phyloP scores from a whole-genome alignment of 2,113 vertebrate species.

The Dermatemys mawii region DNA sequence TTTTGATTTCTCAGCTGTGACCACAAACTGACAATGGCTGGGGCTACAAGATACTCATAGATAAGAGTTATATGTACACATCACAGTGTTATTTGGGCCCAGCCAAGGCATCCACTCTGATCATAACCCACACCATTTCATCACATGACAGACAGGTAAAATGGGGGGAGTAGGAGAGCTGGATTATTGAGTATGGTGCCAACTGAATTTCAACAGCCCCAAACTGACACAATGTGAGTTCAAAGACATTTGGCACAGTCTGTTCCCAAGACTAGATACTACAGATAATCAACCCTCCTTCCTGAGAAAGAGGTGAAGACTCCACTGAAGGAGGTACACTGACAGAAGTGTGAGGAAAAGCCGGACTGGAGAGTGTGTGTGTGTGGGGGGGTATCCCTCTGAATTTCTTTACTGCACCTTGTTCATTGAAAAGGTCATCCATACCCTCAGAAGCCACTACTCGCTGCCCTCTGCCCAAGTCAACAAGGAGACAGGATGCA shows the following conservation, averaged over 20 bases:
- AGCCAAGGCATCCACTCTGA: conserved; percentile 29
- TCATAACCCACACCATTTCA: conserved; percentile 47
- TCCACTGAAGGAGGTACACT: background rate
- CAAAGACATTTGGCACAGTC: conserved; percentile 61
- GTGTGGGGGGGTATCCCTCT: background rate
- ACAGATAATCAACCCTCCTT: background rate
- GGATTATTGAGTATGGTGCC: conserved; percentile 11
- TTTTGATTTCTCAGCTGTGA: conserved; percentile 35
- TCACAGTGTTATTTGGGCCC: conserved; percentile 74
- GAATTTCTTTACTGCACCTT: background rate
- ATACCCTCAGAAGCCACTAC: background rate
- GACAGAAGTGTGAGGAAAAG: conserved; percentile 31
- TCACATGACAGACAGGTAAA: background rate
- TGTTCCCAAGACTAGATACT: conserved; percentile 29
- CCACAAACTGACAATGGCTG: background rate
- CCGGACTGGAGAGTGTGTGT: background rate
- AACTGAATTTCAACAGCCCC: conserved; percentile 11
- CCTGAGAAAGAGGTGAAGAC: conserved; percentile 13
- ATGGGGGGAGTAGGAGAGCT: background rate
- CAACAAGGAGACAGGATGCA: background rate
- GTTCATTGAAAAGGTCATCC: background rate
- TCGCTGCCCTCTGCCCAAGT: background rate
- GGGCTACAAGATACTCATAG: conserved; percentile 33
- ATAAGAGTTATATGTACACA: conserved; percentile 59
- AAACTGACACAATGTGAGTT: background rate